These are phyloP conservation scores for Anarrhichthys ocellatus DNA, from an alignment of 2,113 vertebrate genomes.

Conservation along the genomic window DNA sequence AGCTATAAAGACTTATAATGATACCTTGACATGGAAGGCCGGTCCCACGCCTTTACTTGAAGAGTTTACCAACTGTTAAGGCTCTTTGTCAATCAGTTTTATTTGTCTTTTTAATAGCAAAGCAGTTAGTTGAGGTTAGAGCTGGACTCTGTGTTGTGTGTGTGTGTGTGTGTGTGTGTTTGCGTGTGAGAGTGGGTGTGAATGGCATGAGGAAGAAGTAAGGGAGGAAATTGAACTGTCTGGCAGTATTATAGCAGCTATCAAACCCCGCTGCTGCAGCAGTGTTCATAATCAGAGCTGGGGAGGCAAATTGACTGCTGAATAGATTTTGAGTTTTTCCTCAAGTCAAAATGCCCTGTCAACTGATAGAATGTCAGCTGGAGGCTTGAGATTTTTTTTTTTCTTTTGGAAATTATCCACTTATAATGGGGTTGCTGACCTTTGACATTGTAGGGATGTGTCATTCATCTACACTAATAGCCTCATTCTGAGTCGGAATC, in stretches of 20 bases:
- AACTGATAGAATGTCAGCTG: conserved; percentile 53
- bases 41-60: background rate
- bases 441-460: conserved; percentile 58
- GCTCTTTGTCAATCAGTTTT: background rate
- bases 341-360: conserved; percentile 64
- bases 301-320: conserved; percentile 75
- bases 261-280: conserved; percentile 67
- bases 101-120: conserved; percentile 34
- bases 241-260: conserved; percentile 74
- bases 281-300: conserved; percentile 69
- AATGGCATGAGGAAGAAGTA: conserved; percentile 41
- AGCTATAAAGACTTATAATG: background rate
- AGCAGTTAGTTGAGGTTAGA: conserved; percentile 56
- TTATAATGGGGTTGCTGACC: conserved; percentile 65
- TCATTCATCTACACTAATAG: conserved; percentile 65
- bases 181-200: conserved; percentile 3
- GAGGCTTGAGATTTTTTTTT: conserved; percentile 50
- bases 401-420: conserved; percentile 52
- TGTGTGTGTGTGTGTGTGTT: background rate
- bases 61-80: background rate
- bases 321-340: conserved; percentile 70
- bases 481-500: conserved; percentile 44
- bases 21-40: background rate
- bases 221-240: conserved; percentile 71
- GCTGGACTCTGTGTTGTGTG: conserved; percentile 31